Conservation (phyloP, 2,797 vertebrate genomes). For the Eupleurogrammus muticus region DNA sequence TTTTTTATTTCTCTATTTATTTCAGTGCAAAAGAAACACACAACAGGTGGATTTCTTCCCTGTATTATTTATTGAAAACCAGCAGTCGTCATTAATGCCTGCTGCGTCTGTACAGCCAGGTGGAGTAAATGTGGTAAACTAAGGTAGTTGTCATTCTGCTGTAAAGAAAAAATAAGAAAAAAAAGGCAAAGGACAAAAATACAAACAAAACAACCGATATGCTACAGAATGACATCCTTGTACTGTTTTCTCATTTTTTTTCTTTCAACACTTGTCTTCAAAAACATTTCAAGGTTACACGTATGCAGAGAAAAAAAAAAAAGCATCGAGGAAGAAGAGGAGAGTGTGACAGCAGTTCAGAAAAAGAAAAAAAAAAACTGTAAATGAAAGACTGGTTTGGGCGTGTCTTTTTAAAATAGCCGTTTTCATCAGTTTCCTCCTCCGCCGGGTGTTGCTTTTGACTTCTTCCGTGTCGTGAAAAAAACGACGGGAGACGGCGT, state of each 20-base stretch:
- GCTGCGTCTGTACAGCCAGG: conserved; percentile 65
- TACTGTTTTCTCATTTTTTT: conserved; percentile 35
- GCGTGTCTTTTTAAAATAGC: conserved; percentile 54
- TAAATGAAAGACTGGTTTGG: conserved; percentile 35
- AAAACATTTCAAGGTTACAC: conserved; percentile 67
- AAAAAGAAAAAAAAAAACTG: conserved; percentile 27
- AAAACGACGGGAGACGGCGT: conserved; percentile 27
- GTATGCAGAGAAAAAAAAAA: conserved; percentile 41
- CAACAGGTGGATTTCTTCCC: conserved; percentile 47
- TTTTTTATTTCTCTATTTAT: no score
- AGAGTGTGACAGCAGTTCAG: conserved; percentile 51
- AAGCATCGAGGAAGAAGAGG: conserved; percentile 43
- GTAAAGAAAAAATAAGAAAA: conserved; percentile 39
- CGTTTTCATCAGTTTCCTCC: conserved; percentile 39
- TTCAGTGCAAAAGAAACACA: conserved; percentile 40
- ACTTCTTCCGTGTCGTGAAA: conserved; percentile 37
- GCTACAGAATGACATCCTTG: conserved; percentile 64
- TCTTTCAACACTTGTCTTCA: conserved; percentile 65
- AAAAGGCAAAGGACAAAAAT: conserved; percentile 25
- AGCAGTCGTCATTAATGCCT: conserved; percentile 74
- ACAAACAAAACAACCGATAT: conserved; percentile 44
- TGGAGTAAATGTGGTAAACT: conserved; percentile 51
- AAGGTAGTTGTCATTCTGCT: conserved; percentile 69
- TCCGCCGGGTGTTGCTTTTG: conserved; percentile 56
- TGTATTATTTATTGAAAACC: conserved; percentile 86